Evolutionary conservation across 2,113 vertebrate genomes (phyloP).

Genomic region (Forbesichthys agassizii): DNA sequence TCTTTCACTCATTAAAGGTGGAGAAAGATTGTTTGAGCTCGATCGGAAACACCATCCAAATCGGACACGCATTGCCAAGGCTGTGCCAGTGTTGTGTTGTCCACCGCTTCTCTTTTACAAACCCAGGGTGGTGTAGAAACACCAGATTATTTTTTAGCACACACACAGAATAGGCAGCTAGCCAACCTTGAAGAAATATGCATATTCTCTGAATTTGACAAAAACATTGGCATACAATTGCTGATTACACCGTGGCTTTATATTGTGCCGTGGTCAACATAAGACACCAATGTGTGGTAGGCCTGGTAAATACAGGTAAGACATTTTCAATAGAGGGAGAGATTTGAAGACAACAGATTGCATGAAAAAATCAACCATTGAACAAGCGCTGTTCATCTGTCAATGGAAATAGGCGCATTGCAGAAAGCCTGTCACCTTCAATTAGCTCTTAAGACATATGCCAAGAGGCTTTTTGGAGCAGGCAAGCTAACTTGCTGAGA

Average conservation of each 20-base stretch:
- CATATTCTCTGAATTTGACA: too few species aligned
- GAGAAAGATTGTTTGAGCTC: too few species aligned
- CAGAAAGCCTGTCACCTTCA: slow-evolving; percentile 46
- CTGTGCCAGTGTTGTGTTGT: too few species aligned
- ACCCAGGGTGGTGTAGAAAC: too few species aligned
- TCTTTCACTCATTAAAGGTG: too few species aligned
- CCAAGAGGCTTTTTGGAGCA: slow-evolving; percentile 33
- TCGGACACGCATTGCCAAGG: too few species aligned
- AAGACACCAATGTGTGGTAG: background rate
- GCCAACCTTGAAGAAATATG: too few species aligned
- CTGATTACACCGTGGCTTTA: background rate
- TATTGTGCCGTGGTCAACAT: background rate
- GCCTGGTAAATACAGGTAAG: background rate
- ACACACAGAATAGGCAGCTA: too few species aligned
- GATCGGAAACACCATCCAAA: too few species aligned
- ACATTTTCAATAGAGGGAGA: background rate
- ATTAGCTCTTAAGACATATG: slow-evolving; percentile 45
- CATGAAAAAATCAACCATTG: slow-evolving; percentile 44
- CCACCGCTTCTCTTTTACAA: too few species aligned
- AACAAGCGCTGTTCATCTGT: slow-evolving; percentile 43
- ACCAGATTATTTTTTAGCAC: too few species aligned
- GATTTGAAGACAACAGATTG: slow-evolving; percentile 35
- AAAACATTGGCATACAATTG: too few species aligned
- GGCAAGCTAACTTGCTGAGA: slow-evolving; percentile 5
- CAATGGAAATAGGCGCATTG: slow-evolving; percentile 53